phyloP scores from a whole-genome alignment of 2,888 invertebrate genomes.

The Hylaea fasciaria region DNA sequence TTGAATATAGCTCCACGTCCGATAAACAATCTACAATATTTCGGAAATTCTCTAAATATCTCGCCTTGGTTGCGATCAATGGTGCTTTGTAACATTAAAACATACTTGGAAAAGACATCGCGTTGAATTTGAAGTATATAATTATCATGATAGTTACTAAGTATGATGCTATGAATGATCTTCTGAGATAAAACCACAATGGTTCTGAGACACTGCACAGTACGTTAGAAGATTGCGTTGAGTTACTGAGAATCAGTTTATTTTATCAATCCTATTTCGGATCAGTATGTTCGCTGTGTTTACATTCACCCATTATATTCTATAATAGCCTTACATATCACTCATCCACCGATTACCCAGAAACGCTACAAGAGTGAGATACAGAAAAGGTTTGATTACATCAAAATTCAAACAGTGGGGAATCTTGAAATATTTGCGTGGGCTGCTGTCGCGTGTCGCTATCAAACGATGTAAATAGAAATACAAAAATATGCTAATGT shows the following conservation, averaged over 20 bases:
- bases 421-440: slow-evolving; percentile 51
- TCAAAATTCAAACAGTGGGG: slow-evolving; percentile 25
- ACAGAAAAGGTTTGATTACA: slow-evolving; percentile 26
- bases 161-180: background rate
- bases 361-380: slow-evolving; percentile 15
- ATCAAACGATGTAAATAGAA: slow-evolving; percentile 45
- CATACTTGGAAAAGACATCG: background rate
- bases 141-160: no score
- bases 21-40: slow-evolving; percentile 33
- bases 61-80: slow-evolving; percentile 21
- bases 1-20: slow-evolving; percentile 47
- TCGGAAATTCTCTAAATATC: slow-evolving; percentile 32
- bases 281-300: slow-evolving; percentile 33
- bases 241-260: slow-evolving; percentile 22
- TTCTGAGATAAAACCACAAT: background rate
- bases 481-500: slow-evolving; percentile 29
- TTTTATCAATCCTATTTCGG: slow-evolving; percentile 26
- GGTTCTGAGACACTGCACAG: background rate
- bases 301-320: slow-evolving; percentile 31
- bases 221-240: background rate
- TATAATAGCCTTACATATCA: slow-evolving; percentile 24
- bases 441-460: slow-evolving; percentile 45
- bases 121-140: no score
- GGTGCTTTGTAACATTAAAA: slow-evolving; percentile 15
- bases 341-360: slow-evolving; percentile 22